Evolutionary conservation across 2,888 invertebrate genomes (phyloP).

Genomic region (Penaeus monodon): DNA sequence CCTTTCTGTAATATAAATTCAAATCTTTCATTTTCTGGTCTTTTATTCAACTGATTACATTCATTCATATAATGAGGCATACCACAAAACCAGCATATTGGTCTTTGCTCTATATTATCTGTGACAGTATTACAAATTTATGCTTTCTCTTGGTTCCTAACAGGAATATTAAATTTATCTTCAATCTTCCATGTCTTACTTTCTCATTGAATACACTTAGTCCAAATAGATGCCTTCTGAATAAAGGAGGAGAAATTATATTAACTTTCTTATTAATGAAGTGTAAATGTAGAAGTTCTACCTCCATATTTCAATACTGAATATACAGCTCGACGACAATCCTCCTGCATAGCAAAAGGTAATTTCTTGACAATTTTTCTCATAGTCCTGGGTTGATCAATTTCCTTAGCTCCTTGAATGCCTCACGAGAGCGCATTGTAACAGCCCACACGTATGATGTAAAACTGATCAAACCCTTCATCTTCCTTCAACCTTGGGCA

Average conservation of each 20-base stretch:
- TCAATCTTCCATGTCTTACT: background rate
- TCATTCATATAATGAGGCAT: background rate
- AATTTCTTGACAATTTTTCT: slow-evolving; percentile 17
- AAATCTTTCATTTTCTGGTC: background rate
- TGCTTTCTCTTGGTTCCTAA: background rate
- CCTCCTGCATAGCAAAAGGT: background rate
- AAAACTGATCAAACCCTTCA: background rate
- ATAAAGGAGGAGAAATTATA: background rate
- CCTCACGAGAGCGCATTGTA: background rate
- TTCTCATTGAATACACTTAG: no score
- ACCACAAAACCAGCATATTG: slow-evolving; percentile 4
- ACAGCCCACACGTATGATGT: slow-evolving; percentile 4
- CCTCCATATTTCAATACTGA: background rate
- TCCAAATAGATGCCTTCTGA: background rate
- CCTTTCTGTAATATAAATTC: slow-evolving; percentile 1
- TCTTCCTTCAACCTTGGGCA: slow-evolving; percentile 8
- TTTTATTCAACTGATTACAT: background rate
- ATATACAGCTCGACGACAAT: background rate
- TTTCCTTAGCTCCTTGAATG: background rate
- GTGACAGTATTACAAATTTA: background rate
- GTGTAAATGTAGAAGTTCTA: background rate
- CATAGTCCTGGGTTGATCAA: slow-evolving; percentile 20
- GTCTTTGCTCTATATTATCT: background rate
- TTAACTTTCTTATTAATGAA: background rate
- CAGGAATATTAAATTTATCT: background rate